phyloP scores from a whole-genome alignment of 2,888 invertebrate species.

The Ariolimax columbianus region DNA sequence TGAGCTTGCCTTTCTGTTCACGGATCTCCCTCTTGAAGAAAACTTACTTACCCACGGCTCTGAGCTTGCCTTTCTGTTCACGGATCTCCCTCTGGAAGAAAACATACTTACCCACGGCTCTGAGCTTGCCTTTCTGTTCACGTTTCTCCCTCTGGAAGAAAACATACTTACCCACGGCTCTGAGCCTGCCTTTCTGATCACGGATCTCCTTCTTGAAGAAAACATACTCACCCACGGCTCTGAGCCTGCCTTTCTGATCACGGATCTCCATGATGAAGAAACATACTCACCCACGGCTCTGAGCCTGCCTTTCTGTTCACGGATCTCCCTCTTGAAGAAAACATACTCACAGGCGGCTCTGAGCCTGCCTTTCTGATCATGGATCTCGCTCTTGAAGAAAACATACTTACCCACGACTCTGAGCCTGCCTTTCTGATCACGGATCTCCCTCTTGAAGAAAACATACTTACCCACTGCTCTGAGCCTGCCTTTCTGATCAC shows the following conservation, averaged over 20 bases:
- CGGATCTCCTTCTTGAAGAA: conserved; percentile 89
- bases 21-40: conserved; percentile 89
- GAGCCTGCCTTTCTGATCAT: conserved; percentile 73
- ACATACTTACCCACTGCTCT: conserved; percentile 64
- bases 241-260: conserved; percentile 73
- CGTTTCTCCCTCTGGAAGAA: conserved; percentile 89
- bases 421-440: conserved; percentile 73
- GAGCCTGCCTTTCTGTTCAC: conserved; percentile 73
- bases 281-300: conserved; percentile 64
- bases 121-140: conserved; percentile 72
- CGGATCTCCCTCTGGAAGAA: conserved; percentile 89
- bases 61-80: conserved; percentile 72
- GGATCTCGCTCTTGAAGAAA: conserved; percentile 90
- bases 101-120: conserved; percentile 62
- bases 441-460: conserved; percentile 90
- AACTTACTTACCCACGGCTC: conserved; percentile 63
- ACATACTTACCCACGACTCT: conserved; percentile 64
- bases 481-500: conserved; percentile 73
- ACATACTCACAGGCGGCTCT: conserved; percentile 64
- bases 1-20: conserved; percentile 72
- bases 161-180: conserved; percentile 63
- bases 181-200: conserved; percentile 73
- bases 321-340: conserved; percentile 90
- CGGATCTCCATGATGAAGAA: too few relatives aligned
- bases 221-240: conserved; percentile 63